These are phyloP conservation scores for Pyrgus malvae DNA, from an alignment of 2,888 invertebrate genomes.

Conservation along the genomic window DNA sequence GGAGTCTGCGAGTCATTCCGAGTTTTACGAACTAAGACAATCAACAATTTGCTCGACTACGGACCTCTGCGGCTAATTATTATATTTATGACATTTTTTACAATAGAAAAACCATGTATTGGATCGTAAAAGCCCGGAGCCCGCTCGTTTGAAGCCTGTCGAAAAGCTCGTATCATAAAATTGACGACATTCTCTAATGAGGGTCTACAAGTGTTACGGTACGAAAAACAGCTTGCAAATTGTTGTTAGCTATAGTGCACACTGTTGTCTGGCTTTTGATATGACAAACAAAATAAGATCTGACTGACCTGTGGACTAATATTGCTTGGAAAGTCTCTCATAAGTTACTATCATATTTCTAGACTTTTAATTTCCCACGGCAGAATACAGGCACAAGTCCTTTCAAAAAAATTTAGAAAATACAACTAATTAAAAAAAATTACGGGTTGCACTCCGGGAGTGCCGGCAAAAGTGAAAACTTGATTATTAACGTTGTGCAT, in stretches of 20 bases:
- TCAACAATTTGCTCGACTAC: slow-evolving; percentile 10
- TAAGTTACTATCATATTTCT: no score
- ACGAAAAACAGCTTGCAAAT: slow-evolving; percentile 37
- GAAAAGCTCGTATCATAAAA: slow-evolving; percentile 43
- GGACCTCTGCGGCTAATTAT: slow-evolving; percentile 15
- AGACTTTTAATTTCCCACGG: no score
- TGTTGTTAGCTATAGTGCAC: neutral
- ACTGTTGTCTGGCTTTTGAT: no score
- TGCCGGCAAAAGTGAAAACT: no score
- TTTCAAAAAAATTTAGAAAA: no score
- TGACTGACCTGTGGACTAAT: no score
- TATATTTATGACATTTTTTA: slow-evolving; percentile 26
- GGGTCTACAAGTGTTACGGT: slow-evolving; percentile 20
- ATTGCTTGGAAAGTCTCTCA: no score
- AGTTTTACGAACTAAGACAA: slow-evolving; percentile 11
- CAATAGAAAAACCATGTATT: slow-evolving; percentile 28
- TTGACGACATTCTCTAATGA: slow-evolving; percentile 48
- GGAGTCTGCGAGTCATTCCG: neutral
- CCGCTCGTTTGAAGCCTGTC: slow-evolving; percentile 29
- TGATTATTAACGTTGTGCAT: no score
- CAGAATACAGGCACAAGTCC: no score
- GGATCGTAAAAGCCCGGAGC: slow-evolving; percentile 29
- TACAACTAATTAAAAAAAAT: no score
- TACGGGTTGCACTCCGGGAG: no score
- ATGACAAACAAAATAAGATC: no score